Percentiles rank a stretch among this genome's conserved stretches.
phyloP scores from a whole-genome alignment of 2,113 vertebrate genomes.

The Eurypyga helias region DNA sequence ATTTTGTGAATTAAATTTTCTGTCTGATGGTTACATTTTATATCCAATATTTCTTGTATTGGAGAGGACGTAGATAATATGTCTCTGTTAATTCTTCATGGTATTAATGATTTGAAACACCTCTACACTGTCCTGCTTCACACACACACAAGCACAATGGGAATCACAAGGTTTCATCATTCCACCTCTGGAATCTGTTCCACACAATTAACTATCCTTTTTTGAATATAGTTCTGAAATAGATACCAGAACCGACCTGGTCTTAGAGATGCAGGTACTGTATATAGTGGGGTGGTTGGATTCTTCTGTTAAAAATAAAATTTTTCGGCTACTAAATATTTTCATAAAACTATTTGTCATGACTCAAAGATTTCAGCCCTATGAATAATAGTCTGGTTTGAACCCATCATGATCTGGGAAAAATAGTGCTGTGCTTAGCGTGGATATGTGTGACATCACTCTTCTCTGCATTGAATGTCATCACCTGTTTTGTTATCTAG shows the following conservation, averaged over 20 bases:
- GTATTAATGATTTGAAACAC: neutral
- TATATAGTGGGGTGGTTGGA: neutral
- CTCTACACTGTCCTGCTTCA: neutral
- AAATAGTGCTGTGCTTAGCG: neutral
- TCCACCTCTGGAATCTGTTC: neutral
- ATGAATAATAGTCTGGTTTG: fast-evolving
- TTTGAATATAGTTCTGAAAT: neutral
- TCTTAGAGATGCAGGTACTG: neutral
- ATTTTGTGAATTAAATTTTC: neutral
- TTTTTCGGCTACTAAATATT: neutral
- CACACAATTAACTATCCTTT: neutral
- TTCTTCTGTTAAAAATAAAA: neutral
- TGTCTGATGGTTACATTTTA: neutral
- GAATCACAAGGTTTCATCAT: neutral
- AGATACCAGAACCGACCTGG: neutral
- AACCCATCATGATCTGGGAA: neutral
- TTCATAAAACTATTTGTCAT: neutral
- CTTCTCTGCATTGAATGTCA: neutral
- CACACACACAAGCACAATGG: neutral
- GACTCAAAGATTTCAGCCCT: neutral
- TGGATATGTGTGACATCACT: neutral
- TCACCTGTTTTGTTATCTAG: neutral
- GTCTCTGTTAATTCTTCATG: neutral
- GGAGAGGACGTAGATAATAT: neutral
- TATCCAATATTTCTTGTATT: neutral